A percentile compares a stretch with the other conserved stretches of the same genome.
These are phyloP conservation scores for Mythimna impura DNA, from an alignment of 2,888 invertebrate genomes.

Conservation along the genomic window DNA sequence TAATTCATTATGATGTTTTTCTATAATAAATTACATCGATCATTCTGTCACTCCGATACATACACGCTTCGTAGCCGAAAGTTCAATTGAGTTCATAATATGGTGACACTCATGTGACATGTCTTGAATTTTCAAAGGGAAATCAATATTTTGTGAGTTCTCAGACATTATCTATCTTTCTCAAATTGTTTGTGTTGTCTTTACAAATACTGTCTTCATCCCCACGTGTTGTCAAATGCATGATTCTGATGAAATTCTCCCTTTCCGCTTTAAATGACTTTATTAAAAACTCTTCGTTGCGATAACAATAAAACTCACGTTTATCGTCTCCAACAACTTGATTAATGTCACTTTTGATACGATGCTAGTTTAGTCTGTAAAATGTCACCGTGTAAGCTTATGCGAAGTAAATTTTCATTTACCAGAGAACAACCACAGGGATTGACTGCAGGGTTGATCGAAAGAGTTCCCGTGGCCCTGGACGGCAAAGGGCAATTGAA, in stretches of 20 bases:
- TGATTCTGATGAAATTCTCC: constrained; percentile 48
- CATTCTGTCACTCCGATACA: constrained; percentile 33
- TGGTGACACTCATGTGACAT: constrained; percentile 3
- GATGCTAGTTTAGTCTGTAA: not conserved
- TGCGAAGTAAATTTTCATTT: no score
- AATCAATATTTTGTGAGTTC: not conserved
- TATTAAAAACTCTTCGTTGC: constrained; percentile 48
- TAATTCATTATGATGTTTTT: constrained; percentile 33
- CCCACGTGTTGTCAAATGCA: constrained; percentile 57
- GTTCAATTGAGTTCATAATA: constrained; percentile 34
- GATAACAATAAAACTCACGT: constrained; percentile 39
- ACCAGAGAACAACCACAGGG: no score
- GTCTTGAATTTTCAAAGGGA: not conserved
- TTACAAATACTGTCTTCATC: constrained; percentile 23
- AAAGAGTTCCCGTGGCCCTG: no score
- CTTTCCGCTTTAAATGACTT: constrained; percentile 51
- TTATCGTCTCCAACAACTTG: constrained; percentile 38
- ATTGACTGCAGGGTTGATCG: no score
- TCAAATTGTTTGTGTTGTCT: constrained; percentile 20
- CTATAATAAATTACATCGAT: constrained; percentile 32
- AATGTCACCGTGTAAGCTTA: not conserved
- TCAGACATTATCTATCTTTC: constrained; percentile 1
- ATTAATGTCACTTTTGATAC: constrained; percentile 21
- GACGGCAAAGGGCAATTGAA: no score
- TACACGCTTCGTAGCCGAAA: constrained; percentile 26